Evolutionary conservation across 2,113 vertebrate genomes (phyloP).

Genomic region (Nematolebias whitei): DNA sequence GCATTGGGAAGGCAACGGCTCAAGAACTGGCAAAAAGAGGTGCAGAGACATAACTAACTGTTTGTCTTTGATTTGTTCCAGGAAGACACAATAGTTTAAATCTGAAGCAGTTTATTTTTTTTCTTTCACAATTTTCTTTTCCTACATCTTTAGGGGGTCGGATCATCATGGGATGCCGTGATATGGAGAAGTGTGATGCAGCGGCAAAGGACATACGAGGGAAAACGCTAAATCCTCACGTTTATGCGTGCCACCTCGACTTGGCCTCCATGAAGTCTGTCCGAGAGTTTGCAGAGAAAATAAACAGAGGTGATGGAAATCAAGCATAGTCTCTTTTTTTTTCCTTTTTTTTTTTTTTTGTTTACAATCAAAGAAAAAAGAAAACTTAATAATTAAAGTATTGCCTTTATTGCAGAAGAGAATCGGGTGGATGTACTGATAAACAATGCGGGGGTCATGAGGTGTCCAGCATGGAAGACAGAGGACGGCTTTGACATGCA

Average conservation of each 20-base stretch:
- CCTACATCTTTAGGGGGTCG: conserved; percentile 78
- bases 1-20: conserved; percentile 86
- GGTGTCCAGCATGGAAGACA: conserved; percentile 85
- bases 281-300: conserved; percentile 78
- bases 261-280: conserved; percentile 85
- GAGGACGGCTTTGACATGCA: conserved; percentile 90
- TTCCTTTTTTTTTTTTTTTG: neutral
- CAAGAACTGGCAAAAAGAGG: conserved; percentile 82
- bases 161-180: conserved; percentile 87
- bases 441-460: conserved; percentile 89
- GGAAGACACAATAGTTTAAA: neutral
- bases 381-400: neutral
- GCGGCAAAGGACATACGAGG: conserved; percentile 84
- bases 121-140: neutral
- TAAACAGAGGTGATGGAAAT: conserved; percentile 73
- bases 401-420: conserved; percentile 75
- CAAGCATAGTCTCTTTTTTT: neutral
- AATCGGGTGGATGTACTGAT: conserved; percentile 82
- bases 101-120: neutral
- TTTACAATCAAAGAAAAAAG: conserved; percentile 8
- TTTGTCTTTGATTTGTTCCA: conserved; percentile 1
- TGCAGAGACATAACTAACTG: conserved; percentile 19
- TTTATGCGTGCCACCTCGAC: conserved; percentile 79
- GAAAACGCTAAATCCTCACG: conserved; percentile 82
- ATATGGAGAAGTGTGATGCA: conserved; percentile 85